These are phyloP conservation scores for Drosophila quadrilineata DNA, from an alignment of 1,140 invertebrate species.

Conservation along the genomic window DNA sequence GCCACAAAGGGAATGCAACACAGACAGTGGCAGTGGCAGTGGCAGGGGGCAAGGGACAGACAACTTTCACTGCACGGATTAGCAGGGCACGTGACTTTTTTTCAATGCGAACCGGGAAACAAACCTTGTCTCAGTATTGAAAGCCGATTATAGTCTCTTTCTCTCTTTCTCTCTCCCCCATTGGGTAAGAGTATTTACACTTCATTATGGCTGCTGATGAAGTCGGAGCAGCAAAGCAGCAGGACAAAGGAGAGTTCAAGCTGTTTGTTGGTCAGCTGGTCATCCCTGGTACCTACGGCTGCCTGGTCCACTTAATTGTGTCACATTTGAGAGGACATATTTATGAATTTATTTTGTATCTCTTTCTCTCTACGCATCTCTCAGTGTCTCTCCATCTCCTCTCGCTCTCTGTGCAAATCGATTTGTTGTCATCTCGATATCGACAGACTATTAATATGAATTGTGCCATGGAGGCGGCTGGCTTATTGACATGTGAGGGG, in stretches of 20 bases:
- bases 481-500: constrained; percentile 54
- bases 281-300: constrained; percentile 13
- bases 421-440: constrained; percentile 52
- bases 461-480: not conserved
- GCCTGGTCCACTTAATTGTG: constrained; percentile 54
- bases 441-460: constrained; percentile 44
- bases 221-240: constrained; percentile 4
- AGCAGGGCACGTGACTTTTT: constrained; percentile 69
- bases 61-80: constrained; percentile 64
- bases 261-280: constrained; percentile 42
- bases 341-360: constrained; percentile 56
- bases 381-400: too few relatives aligned
- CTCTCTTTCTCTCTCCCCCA: too few relatives aligned
- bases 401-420: constrained; percentile 59
- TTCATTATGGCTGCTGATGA: constrained; percentile 68
- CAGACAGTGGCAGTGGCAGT: constrained; percentile 22
- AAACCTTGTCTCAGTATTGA: constrained; percentile 57
- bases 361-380: too few relatives aligned
- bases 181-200: constrained; percentile 58
- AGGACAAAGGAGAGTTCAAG: constrained; percentile 49
- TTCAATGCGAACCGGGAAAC: constrained; percentile 33
- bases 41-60: constrained; percentile 15
- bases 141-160: constrained; percentile 72
- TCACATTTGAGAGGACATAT: constrained; percentile 61
- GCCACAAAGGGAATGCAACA: not conserved